phyloP scores from a whole-genome alignment of 2,888 invertebrate species.

The Oscheius sp. region DNA sequence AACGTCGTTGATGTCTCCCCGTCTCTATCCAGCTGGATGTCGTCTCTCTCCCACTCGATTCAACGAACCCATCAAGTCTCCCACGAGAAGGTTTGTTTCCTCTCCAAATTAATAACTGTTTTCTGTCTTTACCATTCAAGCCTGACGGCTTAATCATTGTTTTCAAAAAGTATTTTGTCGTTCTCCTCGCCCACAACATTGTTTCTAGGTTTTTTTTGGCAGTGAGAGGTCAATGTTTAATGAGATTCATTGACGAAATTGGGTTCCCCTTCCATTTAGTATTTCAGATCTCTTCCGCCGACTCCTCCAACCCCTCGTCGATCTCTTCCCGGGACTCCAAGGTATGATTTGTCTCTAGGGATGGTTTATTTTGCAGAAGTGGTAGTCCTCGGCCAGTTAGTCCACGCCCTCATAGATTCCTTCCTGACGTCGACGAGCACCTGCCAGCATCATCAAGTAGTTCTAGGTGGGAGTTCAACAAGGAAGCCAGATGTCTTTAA shows the following conservation, averaged over 20 bases:
- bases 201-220: slow-evolving; percentile 12
- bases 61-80: not conserved
- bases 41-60: slow-evolving; percentile 6
- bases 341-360: not conserved
- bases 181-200: not conserved
- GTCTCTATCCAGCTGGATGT: slow-evolving; percentile 6
- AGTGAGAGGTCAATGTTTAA: too few relatives aligned
- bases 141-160: not conserved
- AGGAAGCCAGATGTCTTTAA: not conserved
- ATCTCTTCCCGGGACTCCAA: slow-evolving; percentile 43
- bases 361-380: not conserved
- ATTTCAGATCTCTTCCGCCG: slow-evolving; percentile 42
- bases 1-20: slow-evolving; percentile 13
- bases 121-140: not conserved
- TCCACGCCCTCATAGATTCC: not conserved
- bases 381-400: slow-evolving; percentile 5
- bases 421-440: slow-evolving; percentile 14
- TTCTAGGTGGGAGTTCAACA: not conserved
- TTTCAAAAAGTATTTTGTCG: not conserved
- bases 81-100: slow-evolving; percentile 16
- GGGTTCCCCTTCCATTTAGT: too few relatives aligned
- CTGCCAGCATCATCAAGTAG: slow-evolving; percentile 3
- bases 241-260: too few relatives aligned
- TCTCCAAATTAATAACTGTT: too few relatives aligned
- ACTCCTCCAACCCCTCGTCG: slow-evolving; percentile 42